Conservation (phyloP, 2,113 vertebrate species). For the Hippocampus guttulatus region DNA sequence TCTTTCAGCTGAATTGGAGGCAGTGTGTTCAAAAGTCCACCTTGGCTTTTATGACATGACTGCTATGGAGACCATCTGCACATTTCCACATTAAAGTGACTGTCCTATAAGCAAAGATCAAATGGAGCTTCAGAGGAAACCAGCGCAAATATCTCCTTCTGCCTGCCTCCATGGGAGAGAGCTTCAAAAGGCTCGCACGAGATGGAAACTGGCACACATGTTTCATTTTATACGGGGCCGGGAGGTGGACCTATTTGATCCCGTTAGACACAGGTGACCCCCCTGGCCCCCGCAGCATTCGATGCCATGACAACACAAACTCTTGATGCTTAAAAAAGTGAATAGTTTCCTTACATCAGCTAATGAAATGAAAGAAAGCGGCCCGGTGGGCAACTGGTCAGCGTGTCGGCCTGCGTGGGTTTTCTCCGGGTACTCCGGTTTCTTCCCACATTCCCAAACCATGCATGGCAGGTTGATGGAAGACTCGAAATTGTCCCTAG, state of each 20-base stretch:
- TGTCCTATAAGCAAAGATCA: slow-evolving; percentile 48
- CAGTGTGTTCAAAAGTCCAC: slow-evolving; percentile 34
- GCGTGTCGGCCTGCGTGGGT: no score
- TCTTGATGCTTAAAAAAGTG: neutral
- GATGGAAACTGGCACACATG: slow-evolving; percentile 56
- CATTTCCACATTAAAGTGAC: slow-evolving; percentile 65
- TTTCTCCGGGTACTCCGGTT: no score
- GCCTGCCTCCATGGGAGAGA: slow-evolving; percentile 18
- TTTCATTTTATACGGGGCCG: slow-evolving; percentile 42
- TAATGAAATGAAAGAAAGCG: neutral
- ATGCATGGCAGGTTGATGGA: no score
- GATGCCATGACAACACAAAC: slow-evolving; percentile 4
- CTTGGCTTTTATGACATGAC: slow-evolving; percentile 20
- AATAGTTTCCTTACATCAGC: neutral
- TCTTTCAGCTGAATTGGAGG: slow-evolving; percentile 10
- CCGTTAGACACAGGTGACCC: slow-evolving; percentile 23
- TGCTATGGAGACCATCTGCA: slow-evolving; percentile 46
- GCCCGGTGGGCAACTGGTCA: no score
- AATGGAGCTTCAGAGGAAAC: slow-evolving; percentile 48
- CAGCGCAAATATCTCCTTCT: slow-evolving; percentile 43
- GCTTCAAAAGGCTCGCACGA: slow-evolving; percentile 53
- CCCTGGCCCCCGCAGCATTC: neutral
- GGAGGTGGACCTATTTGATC: slow-evolving; percentile 43
- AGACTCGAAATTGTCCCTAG: no score
- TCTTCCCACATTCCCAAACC: no score